Evolutionary conservation across 1,140 invertebrate species (phyloP).

Genomic region (Mercenaria mercenaria): DNA sequence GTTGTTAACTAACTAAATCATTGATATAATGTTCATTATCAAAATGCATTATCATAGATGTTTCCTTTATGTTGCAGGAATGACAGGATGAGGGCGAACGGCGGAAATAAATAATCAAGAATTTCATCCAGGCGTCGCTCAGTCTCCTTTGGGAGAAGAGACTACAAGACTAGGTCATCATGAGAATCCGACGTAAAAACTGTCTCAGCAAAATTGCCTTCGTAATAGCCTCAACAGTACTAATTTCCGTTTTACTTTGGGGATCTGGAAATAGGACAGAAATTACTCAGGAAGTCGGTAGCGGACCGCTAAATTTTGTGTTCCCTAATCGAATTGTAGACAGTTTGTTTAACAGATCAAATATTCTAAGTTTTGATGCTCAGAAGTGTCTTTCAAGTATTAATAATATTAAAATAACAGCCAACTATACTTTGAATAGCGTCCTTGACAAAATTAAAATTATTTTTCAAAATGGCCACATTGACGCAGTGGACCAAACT

Average conservation of each 20-base stretch:
- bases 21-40: no score
- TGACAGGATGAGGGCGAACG: no score
- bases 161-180: no score
- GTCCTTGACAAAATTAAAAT: constrained; percentile 45
- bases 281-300: background rate
- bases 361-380: background rate
- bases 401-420: constrained; percentile 8
- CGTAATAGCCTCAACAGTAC: background rate
- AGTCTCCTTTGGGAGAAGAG: no score
- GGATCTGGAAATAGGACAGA: background rate
- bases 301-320: background rate
- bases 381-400: constrained; percentile 25
- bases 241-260: background rate
- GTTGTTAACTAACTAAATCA: no score
- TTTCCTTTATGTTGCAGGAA: no score
- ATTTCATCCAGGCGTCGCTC: no score
- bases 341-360: background rate
- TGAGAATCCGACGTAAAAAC: background rate
- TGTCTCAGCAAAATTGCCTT: background rate
- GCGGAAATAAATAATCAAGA: no score
- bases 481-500: background rate
- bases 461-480: background rate
- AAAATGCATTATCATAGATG: no score
- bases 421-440: constrained; percentile 49
- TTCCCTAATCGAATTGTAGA: background rate